Percentiles rank a stretch among this genome's conserved stretches.
Conservation (phyloP, 2,797 vertebrate genomes). For the Cryptoprocta ferox region DNA sequence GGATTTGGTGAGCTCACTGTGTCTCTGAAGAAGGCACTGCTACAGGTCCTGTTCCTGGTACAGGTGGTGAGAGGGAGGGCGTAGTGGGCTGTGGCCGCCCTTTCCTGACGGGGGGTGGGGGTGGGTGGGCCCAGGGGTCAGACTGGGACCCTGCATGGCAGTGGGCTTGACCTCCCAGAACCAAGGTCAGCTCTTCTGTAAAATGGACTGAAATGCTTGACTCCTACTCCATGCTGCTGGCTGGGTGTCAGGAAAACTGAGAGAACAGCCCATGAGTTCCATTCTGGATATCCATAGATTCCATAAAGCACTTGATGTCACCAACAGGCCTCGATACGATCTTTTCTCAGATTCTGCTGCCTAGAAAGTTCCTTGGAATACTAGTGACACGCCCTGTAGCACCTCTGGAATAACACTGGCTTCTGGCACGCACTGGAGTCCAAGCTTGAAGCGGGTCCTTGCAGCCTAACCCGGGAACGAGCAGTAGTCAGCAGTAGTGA, state of each 20-base stretch:
- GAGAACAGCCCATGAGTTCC: background rate
- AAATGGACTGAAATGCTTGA: background rate
- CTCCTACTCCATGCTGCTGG: background rate
- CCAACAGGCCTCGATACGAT: background rate
- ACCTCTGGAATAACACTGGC: background rate
- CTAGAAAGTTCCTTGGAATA: background rate
- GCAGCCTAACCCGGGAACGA: background rate
- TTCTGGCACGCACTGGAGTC: background rate
- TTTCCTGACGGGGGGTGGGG: background rate
- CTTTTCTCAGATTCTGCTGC: background rate
- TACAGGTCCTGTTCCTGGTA: background rate
- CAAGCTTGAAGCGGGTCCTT: background rate
- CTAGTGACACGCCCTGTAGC: background rate
- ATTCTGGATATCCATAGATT: background rate
- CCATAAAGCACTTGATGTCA: background rate
- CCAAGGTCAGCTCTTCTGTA: background rate
- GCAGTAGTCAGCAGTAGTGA: accelerated
- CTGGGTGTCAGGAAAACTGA: background rate
- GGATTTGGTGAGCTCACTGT: background rate
- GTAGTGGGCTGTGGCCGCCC: too few species aligned
- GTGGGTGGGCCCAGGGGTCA: background rate
- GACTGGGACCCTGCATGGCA: background rate
- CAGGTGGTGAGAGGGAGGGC: background rate
- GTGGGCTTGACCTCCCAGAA: background rate
- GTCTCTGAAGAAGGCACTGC: background rate